These are phyloP conservation scores for Onychomys arenicola DNA, from an alignment of 2,797 vertebrate species.

Conservation along the genomic window DNA sequence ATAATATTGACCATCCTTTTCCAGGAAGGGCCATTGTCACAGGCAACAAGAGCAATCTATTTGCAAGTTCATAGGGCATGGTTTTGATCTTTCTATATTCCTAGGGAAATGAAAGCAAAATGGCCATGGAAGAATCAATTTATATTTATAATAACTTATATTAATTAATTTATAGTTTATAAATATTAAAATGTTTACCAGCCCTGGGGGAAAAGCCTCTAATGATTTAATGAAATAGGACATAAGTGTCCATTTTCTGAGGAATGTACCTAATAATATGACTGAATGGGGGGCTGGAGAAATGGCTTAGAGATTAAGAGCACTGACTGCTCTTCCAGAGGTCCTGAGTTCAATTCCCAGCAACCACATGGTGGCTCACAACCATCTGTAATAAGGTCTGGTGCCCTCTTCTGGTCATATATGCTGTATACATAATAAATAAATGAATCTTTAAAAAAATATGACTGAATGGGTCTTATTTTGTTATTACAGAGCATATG, in stretches of 20 bases:
- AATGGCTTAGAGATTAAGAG: too few relatives aligned
- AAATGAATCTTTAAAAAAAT: too few relatives aligned
- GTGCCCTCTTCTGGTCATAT: too few relatives aligned
- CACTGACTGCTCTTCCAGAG: too few relatives aligned
- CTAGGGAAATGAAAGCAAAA: slow-evolving; percentile 35
- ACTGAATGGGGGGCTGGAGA: not conserved
- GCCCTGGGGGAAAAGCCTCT: not conserved
- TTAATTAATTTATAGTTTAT: not conserved
- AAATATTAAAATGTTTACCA: slow-evolving; percentile 39
- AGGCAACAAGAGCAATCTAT: slow-evolving; percentile 11
- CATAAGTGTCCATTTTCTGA: slow-evolving; percentile 30
- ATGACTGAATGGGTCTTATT: not conserved
- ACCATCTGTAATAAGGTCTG: too few relatives aligned
- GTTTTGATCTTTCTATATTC: slow-evolving; percentile 36
- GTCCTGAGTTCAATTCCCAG: too few relatives aligned
- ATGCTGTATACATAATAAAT: too few relatives aligned
- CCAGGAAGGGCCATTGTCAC: not conserved
- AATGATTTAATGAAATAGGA: slow-evolving; percentile 3
- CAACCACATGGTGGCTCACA: too few relatives aligned
- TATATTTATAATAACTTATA: too few relatives aligned
- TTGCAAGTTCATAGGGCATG: not conserved
- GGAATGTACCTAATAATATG: not conserved
- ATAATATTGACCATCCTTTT: not conserved
- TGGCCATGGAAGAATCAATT: not conserved
- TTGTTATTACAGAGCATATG: slow-evolving; percentile 33